Evolutionary conservation across 2,888 invertebrate species (phyloP), one percentile per base, ranked within the genome.

Genomic region (Drymonia ruficornis): DNA sequence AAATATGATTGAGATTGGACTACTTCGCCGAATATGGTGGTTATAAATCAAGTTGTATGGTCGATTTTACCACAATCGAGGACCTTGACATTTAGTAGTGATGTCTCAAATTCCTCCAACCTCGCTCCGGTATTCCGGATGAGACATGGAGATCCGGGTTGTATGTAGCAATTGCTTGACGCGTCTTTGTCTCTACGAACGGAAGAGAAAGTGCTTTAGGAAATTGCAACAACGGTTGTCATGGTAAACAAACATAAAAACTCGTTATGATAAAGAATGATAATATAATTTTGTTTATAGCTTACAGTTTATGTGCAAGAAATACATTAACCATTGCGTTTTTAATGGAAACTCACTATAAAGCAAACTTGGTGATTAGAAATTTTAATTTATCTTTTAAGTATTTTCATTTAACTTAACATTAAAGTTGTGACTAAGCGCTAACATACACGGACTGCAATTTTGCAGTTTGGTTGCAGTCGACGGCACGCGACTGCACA

Each of bases 121-220:
- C 80, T 82, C 72, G 81, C 79, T 77, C 79, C 67, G 75, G 64
- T 76, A 78, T 76, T 70, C 66, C 63, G 65, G 68, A 67, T 61
- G 45, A 61, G 55, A 64, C 52, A 16, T 53, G 50, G 61, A 72
- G 74, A 80, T 81, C 77, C 80, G 78, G 71, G 66, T 78, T 59
- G 51, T 12, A 47, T 63, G 53, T 58, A 55, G 63, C 55, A 65
- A 64, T 55, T 15, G 1, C 15, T 55, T 29, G 44, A 52, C 50
- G 49, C 45, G 49, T 56, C 52, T 60, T 52, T 28, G 45, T 59
- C 60, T 61, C 47, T 54, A 59, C 52, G 45, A n/a, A 45, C 15
- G 12, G 12, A 23, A 43, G 18, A 43, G 18, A 19, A 19, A 43
- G 18, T 15, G 23, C 42, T 46, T 58, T 45, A 49, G 56, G 55